These are phyloP conservation scores for Phycodurus eques DNA, from an alignment of 2,113 vertebrate species.

Conservation along the genomic window DNA sequence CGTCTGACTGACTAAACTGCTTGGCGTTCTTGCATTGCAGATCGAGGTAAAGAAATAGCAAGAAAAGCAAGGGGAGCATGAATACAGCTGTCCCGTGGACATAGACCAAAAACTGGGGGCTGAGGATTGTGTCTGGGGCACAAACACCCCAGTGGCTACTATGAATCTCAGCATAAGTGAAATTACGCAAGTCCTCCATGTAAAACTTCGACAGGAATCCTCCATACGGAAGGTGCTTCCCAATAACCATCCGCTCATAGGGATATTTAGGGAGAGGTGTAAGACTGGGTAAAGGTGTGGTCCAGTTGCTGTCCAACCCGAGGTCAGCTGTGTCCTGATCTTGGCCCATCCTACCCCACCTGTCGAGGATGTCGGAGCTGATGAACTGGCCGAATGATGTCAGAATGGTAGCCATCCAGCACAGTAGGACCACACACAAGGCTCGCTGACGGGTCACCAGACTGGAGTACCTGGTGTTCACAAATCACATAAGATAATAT, in stretches of 20 bases:
- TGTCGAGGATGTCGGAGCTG: conserved; percentile 54
- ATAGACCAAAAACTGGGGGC: conserved; percentile 68
- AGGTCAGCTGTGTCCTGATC: conserved; percentile 27
- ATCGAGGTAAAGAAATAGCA: conserved; percentile 67
- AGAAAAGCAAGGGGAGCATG: conserved; percentile 65
- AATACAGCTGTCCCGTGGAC: conserved; percentile 66
- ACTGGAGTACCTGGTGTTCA: conserved; percentile 61
- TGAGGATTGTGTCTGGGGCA: conserved; percentile 64
- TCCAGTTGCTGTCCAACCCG: conserved; percentile 55
- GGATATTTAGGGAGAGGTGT: conserved; percentile 29
- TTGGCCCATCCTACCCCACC: conserved; percentile 15
- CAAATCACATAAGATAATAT: conserved; percentile 9
- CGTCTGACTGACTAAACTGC: conserved; percentile 27
- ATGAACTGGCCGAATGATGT: conserved; percentile 77
- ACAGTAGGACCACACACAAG: conserved; percentile 63
- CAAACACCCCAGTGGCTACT: conserved; percentile 72
- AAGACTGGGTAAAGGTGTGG: conserved; percentile 31
- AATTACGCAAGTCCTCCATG: conserved; percentile 57
- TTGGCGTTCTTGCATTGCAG: conserved; percentile 54
- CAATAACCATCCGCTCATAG: conserved; percentile 58
- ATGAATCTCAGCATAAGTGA: conserved; percentile 68
- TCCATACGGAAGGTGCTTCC: conserved; percentile 62
- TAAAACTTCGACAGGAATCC: conserved; percentile 77
- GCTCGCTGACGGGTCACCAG: conserved; percentile 64
- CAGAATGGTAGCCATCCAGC: conserved; percentile 74